Conservation (phyloP, 35 echinoderm and acorn worm genomes). For the Apostichopus californicus region DNA sequence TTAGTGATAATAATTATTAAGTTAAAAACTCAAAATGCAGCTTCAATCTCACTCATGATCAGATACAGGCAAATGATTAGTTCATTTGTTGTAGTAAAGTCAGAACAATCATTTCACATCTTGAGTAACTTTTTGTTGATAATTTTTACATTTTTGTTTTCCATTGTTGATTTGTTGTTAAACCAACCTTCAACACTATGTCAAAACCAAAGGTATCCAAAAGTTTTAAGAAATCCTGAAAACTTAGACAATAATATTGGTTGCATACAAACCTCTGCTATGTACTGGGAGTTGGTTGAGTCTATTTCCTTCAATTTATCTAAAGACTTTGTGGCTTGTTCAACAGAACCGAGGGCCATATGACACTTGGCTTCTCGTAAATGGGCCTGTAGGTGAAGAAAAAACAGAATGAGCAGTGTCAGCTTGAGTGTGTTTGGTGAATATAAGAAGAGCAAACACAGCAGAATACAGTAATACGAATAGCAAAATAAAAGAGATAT, state of each 20-base stretch:
- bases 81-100: too few species aligned
- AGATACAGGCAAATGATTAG: too few species aligned
- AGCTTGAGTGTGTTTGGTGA: neutral
- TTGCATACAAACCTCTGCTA: slow-evolving; percentile 63
- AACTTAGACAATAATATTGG: neutral
- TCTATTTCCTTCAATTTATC: slow-evolving; percentile 75
- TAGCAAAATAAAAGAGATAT: too few species aligned
- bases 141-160: too few species aligned
- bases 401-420: neutral
- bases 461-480: neutral
- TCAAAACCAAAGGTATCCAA: neutral
- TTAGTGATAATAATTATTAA: too few species aligned
- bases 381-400: slow-evolving; percentile 65
- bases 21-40: too few species aligned
- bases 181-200: too few species aligned
- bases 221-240: neutral
- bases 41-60: too few species aligned
- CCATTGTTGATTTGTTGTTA: too few species aligned
- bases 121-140: too few species aligned
- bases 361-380: slow-evolving; percentile 95
- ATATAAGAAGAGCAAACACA: neutral
- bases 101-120: too few species aligned
- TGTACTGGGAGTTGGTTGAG: slow-evolving; percentile 69
- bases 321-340: slow-evolving; percentile 67
- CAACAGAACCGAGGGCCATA: slow-evolving; percentile 79